Base-by-base conservation (phyloP, 2,888 invertebrate genomes). In the Argyresthia albistria region DNA sequence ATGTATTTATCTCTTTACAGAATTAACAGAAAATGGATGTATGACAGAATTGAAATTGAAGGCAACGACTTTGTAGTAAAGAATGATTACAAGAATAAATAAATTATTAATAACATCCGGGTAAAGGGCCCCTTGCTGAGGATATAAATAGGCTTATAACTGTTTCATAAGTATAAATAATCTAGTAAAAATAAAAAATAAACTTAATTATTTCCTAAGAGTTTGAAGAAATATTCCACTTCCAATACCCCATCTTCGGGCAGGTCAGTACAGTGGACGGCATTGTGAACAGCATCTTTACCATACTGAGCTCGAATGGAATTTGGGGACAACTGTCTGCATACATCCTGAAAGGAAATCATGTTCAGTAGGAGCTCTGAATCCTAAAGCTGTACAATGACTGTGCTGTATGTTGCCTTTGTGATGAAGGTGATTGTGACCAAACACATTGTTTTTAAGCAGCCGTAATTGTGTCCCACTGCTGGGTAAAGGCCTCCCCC, bases 191-290 rank as follows among this genome's bases (percentile, higher is more conserved):
- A n/a, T n/a, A n/a, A 25, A 39, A 39, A 4, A 4, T 3, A 39
- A 39, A n/a, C 8, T 39, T 39, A 39, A 39, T 39, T n/a, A 39
- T 39, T 73, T 11, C 71, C 72, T 43, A 93, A 63, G 59, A 94
- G 90, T 76, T 92, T 93, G 66, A 94, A 94, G 65, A 94, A 91
- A 70, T 93, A 93, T 73, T 93, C 93, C 49, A 93, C 83, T 89
- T 98, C 98, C 52, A 93, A 71, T 55, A 89, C 76, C 1, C 94
- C 93, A 82, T 97, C 97, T 71, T 97, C 97, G 0, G 92, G 90
- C 47, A 98, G 88, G 88, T 98, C 97, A 4, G 97, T 97, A 70
- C 97, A 97, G 74, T 98, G 97, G 1, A 97, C 89, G 8, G 94
- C 97, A 87, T 97, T 98, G 64, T 92, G 89, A 39, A 95, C 87